Percentiles rank a stretch among this genome's conserved stretches.
These are phyloP conservation scores for Trachymyrmex septentrionalis DNA, from an alignment of 1,140 invertebrate species.

Conservation along the genomic window DNA sequence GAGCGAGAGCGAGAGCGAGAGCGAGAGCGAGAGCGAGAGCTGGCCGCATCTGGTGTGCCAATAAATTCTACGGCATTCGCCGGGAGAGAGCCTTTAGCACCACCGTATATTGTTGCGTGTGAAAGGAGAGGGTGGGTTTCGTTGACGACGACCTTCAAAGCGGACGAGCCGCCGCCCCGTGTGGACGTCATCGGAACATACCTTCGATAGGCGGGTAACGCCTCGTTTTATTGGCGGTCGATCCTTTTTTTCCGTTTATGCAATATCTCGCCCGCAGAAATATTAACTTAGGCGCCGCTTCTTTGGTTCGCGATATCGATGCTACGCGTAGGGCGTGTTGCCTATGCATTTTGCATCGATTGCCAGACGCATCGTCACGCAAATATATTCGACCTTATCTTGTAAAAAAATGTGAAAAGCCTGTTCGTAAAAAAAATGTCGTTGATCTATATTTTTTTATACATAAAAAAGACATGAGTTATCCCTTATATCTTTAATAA, in stretches of 20 bases:
- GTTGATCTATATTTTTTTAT: slow-evolving; percentile 36
- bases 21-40: background rate
- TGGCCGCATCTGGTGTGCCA: slow-evolving; percentile 65
- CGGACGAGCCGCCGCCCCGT: slow-evolving; percentile 43
- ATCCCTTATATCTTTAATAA: slow-evolving; percentile 10
- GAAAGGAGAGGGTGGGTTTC: slow-evolving; percentile 17
- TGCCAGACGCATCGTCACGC: slow-evolving; percentile 43
- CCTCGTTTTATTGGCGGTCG: slow-evolving; percentile 59
- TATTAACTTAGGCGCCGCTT: slow-evolving; percentile 60
- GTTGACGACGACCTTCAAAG: slow-evolving; percentile 67
- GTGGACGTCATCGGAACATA: slow-evolving; percentile 58
- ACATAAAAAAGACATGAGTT: slow-evolving; percentile 13
- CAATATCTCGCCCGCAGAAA: slow-evolving; percentile 62
- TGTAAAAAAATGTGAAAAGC: slow-evolving; percentile 8
- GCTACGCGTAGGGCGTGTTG: slow-evolving; percentile 55
- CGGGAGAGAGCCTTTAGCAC: slow-evolving; percentile 73
- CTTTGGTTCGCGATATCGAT: slow-evolving; percentile 57
- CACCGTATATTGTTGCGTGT: slow-evolving; percentile 61
- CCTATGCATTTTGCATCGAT: slow-evolving; percentile 56
- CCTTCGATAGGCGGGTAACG: slow-evolving; percentile 24
- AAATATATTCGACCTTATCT: slow-evolving; percentile 50
- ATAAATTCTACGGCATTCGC: slow-evolving; percentile 74
- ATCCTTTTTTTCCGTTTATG: slow-evolving; percentile 42
- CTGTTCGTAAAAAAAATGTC: background rate
- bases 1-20: background rate